Base-by-base conservation (phyloP, 2,888 invertebrate species). In the Argyresthia albistria region DNA sequence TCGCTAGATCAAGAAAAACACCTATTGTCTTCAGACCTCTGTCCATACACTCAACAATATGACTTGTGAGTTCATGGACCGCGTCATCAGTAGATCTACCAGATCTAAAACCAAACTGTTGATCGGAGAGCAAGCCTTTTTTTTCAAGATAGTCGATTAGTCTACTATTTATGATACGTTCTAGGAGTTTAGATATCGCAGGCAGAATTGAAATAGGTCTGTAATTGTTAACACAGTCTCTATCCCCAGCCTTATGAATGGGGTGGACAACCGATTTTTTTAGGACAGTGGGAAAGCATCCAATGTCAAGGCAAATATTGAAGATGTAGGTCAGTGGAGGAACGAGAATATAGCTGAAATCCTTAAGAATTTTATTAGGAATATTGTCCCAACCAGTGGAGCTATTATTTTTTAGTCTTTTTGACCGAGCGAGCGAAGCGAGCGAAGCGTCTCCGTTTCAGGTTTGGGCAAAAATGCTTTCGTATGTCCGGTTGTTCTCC, bases 81-180 rank as follows among this genome's bases (percentile, higher is more conserved):
- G 57, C 56, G n/a, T 55, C 57, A 35, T 55, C 56, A 0, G 55
- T 56, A 0, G 58, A 57, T 54, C 36, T 56, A 7, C 51, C 42
- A 9, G 36, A 25, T 35, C 57, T 43, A 43, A 57, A 59, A 12
- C 55, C 57, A 51, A 51, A 57, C 48, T 57, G 58, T 4, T 14
- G 43, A 6, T 49, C 49, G 14, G 53, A 60, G 8, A 55, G 35
- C 4, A 57, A 12, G 0, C 55, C 45, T 9, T 51, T 52, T 14
- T n/a, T 35, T 43, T 60, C 56, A 1, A 58, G 37, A 35, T 54
- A 56, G 0, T 35, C n/a, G 1, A 49, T 46, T 8, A 58, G 42
- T 9, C 46, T 16, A 10, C 9, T 14, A 15, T 53, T 52, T 11
- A 54, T 46, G 7, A 58, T 46, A 39, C 55, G 54, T 16, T 54